Evolutionary conservation across 2,113 vertebrate species (phyloP).

Genomic region (Mormoops blainvillei): DNA sequence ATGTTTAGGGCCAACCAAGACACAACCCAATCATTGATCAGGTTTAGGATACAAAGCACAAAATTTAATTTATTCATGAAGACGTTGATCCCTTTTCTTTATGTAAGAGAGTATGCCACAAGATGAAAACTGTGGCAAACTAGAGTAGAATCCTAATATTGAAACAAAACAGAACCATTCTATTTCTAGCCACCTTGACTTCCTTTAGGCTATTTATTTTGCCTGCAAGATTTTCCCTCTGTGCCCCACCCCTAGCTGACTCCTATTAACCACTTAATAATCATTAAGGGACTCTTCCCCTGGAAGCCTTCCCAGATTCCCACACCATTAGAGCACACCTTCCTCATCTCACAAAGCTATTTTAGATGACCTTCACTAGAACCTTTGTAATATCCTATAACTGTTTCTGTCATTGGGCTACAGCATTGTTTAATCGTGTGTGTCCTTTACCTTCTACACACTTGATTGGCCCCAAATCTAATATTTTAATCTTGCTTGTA

Average conservation of each 20-base stretch:
- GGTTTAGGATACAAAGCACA: too few species aligned
- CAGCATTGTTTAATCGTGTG: not conserved
- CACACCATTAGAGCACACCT: not conserved
- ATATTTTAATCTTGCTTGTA: not conserved
- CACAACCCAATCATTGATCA: too few species aligned
- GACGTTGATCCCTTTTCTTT: too few species aligned
- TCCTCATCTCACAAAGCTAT: not conserved
- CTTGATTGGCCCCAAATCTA: not conserved
- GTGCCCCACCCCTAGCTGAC: not conserved
- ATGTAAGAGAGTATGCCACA: too few species aligned
- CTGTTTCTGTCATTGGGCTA: not conserved
- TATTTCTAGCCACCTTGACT: too few species aligned
- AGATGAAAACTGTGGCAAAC: too few species aligned
- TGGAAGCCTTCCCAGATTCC: not conserved
- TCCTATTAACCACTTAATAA: not conserved
- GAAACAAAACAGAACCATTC: too few species aligned
- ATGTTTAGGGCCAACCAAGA: too few species aligned
- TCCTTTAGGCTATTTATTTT: not conserved
- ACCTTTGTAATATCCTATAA: not conserved
- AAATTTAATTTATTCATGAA: too few species aligned
- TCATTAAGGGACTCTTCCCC: not conserved
- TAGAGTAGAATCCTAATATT: too few species aligned
- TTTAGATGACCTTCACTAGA: not conserved
- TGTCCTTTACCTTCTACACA: not conserved
- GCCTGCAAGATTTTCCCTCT: not conserved